Evolutionary conservation across 2,888 invertebrate genomes (phyloP), one percentile per base, ranked within the genome.

Genomic region (Tholera decimalis): DNA sequence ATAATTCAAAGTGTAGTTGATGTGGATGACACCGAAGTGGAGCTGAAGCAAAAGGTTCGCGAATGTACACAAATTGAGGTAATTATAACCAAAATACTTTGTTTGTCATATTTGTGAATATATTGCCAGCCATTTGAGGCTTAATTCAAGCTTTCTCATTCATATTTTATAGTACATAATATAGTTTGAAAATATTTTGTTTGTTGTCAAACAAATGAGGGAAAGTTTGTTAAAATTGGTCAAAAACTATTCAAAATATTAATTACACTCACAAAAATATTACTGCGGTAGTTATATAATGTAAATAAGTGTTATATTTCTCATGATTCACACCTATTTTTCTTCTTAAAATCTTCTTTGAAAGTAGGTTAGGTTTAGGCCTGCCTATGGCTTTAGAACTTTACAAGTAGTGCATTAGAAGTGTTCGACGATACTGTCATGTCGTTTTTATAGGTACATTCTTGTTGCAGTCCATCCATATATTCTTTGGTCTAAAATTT

Each of bases 41-140:
- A 93, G 82, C 84, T 96, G 20, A 87, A 80, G 46, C 88, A 92
- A 72, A 96, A 95, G 91, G 94, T 96, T 76, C 87, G 85, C 1
- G 95, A 95, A 78, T 95, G 95, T 63, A 87, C 95, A 0, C 93
- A 94, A 84, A 91, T 95, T 30, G 93, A 95, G 92, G 96, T 95
- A 89, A 84, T 39, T 65, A 55, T 15, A 37, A 37, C n/a, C 7
- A 30, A 47, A 46, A 18, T 61, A 30, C 46, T 18, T 30, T 0
- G 15, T 13, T 18, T 30, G 15, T 24, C 15, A 53, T 18, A 1
- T 28, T 8, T 15, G 3, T 5, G 0, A 4, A 33, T 15, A 20
- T 5, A 49, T 56, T 37, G 8, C 1, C n/a, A 30, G 22, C 11
- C 7, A 18, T 24, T 53, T 13, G 8, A 2, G 26, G 22, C 9